These are phyloP conservation scores for Choloepus hoffmanni DNA, from an alignment of 2,113 vertebrate genomes.

Conservation along the genomic window DNA sequence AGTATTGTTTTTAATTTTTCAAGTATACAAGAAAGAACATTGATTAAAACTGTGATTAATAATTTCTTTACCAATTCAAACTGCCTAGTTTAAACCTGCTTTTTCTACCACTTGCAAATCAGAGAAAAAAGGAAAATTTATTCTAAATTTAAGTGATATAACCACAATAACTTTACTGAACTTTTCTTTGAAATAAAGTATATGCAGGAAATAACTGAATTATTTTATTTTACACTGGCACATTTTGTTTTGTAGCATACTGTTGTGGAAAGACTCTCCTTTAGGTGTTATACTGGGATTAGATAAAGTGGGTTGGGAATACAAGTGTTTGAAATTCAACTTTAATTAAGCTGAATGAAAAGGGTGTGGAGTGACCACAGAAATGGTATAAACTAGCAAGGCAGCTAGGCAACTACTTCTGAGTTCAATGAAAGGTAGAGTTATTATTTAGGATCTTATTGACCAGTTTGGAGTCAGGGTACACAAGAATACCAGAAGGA, in stretches of 20 bases:
- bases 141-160: neutral
- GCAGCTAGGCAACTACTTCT: neutral
- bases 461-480: neutral
- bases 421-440: neutral
- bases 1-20: neutral
- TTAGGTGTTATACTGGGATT: neutral
- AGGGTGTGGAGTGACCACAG: neutral
- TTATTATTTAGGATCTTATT: neutral
- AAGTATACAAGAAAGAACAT: neutral
- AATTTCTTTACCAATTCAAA: neutral
- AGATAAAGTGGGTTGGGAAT: neutral
- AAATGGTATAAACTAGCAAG: neutral
- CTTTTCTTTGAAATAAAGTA: neutral
- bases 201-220: no score
- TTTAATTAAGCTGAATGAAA: neutral
- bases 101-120: no score
- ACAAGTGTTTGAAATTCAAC: neutral
- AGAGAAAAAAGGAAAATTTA: neutral
- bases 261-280: neutral
- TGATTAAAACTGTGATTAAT: neutral
- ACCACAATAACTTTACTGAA: neutral
- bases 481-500: neutral
- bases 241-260: neutral
- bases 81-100: neutral
- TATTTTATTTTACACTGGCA: neutral